Evolutionary conservation across 2,888 invertebrate genomes (phyloP), one percentile per base, ranked within the genome.

Genomic region (Megamerina dolium): DNA sequence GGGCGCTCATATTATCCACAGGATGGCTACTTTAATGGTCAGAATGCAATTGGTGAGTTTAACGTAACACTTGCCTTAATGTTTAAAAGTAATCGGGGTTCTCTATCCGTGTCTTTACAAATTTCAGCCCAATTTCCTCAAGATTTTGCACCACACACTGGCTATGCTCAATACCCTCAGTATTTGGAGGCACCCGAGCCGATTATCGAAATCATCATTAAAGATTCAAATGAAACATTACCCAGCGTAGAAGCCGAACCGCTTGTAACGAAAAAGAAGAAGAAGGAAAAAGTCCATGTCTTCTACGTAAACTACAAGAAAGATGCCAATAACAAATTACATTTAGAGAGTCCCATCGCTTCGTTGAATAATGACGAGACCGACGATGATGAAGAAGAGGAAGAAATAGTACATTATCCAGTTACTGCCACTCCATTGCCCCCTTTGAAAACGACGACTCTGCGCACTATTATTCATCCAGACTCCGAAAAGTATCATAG

Each of bases 221-320:
- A 88, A 61, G 90, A 91, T 67, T 88, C 89, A 0, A 91, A 91
- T 62, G 86, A 88, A 59, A 78, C 85, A 0, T 64, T 88, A 3
- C 83, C 88, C 2, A 78, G 84, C 3, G 77, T 79, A 2, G 73
- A 72, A 1, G 72, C 74, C 2, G 75, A 77, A 51, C 58, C 66
- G 1, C 45, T 59, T 3, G 73, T 72, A 18, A 76, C 76, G 51
- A 74, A 73, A 14, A 56, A 56, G 45, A 77, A 78, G 51, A 79
- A 79, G 53, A 88, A 87, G 61, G 89, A 90, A 63, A 87, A 89
- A 20, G 87, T 90, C 29, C 90, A 91, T 59, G 91, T 91, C 1
- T 91, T 88, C 65, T 91, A 90, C 62, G 90, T 91, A 0, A 90
- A 90, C 69, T 91, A 91, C 63, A 87, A 88, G 63, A 89, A 90